These are phyloP conservation scores for Rhinatrema bivittatum DNA, from an alignment of 2,797 vertebrate genomes.

Conservation along the genomic window DNA sequence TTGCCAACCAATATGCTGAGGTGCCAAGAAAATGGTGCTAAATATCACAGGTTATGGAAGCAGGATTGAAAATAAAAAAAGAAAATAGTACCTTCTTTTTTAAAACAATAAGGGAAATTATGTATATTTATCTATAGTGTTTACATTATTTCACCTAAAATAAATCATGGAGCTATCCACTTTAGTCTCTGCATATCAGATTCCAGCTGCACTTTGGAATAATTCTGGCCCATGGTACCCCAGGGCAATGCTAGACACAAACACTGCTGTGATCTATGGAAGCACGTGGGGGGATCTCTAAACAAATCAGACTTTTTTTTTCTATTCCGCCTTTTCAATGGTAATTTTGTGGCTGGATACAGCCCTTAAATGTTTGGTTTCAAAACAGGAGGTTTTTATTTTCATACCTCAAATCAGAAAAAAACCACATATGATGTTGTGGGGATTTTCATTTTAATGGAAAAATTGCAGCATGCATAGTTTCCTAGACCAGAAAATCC, in stretches of 20 bases:
- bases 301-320: slow-evolving; percentile 29
- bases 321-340: no score
- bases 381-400: slow-evolving; percentile 30
- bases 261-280: slow-evolving; percentile 22
- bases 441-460: slow-evolving; percentile 48
- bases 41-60: no score
- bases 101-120: no score
- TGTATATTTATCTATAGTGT: no score
- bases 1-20: no score
- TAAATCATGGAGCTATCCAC: slow-evolving; percentile 23
- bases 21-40: no score
- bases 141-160: no score
- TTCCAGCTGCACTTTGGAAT: slow-evolving; percentile 15
- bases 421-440: slow-evolving; percentile 22
- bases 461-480: slow-evolving; percentile 58
- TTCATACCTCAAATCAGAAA: slow-evolving; percentile 9
- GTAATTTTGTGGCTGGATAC: no score
- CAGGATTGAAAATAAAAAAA: no score
- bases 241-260: slow-evolving; percentile 8
- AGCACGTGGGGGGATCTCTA: slow-evolving; percentile 10
- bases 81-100: no score
- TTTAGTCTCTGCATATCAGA: slow-evolving; percentile 22
- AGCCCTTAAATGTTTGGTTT: slow-evolving; percentile 47
- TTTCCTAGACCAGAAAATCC: slow-evolving; percentile 69
- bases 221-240: neutral